Percentiles rank a stretch among this genome's conserved stretches.
Conservation (phyloP, 2,888 invertebrate species). For the Idaea straminata region DNA sequence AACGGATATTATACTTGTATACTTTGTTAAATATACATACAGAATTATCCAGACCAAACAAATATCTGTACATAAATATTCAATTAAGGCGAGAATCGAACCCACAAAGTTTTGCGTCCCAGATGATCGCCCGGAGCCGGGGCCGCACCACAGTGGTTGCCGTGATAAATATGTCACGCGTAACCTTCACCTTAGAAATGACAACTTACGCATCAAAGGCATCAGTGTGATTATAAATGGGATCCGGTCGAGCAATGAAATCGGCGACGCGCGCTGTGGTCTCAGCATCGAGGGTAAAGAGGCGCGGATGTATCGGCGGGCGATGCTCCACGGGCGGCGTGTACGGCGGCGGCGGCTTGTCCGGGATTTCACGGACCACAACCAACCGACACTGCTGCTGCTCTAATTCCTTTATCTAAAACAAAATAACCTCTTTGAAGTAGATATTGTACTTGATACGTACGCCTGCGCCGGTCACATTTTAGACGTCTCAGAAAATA, state of each 20-base stretch:
- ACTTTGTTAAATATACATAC: too few relatives aligned
- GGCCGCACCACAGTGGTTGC: too few relatives aligned
- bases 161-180: too few relatives aligned
- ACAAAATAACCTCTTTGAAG: neutral
- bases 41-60: conserved; percentile 5
- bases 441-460: neutral
- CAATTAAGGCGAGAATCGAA: too few relatives aligned
- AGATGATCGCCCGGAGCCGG: neutral
- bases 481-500: neutral
- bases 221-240: conserved; percentile 36
- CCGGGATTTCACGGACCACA: conserved; percentile 71
- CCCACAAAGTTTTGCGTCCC: neutral
- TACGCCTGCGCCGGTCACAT: neutral
- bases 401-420: conserved; percentile 70
- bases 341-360: conserved; percentile 74
- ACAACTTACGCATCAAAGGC: conserved; percentile 43
- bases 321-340: conserved; percentile 58
- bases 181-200: neutral
- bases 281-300: conserved; percentile 45
- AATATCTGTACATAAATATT: neutral
- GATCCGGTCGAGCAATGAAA: conserved; percentile 26
- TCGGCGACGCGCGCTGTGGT: conserved; percentile 44
- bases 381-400: conserved; percentile 65
- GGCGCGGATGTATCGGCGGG: conserved; percentile 38
- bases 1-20: too few relatives aligned